Evolutionary conservation across 2,888 invertebrate genomes (phyloP).

Genomic region (Galerucella nymphaeae): DNA sequence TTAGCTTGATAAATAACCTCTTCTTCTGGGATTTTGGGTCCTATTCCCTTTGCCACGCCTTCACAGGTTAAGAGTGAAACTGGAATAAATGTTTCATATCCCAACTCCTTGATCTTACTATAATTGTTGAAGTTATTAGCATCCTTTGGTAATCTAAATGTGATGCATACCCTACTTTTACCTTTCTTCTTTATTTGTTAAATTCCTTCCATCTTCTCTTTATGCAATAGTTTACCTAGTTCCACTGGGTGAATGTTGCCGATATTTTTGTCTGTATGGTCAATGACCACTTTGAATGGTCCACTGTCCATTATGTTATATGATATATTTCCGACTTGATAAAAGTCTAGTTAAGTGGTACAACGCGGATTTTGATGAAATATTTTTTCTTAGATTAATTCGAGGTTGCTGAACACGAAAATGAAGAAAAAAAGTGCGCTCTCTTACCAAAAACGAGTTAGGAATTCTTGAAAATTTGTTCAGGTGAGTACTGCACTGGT

Average conservation of each 20-base stretch:
- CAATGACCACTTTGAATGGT: background rate
- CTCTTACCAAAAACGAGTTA: too few relatives aligned
- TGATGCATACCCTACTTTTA: background rate
- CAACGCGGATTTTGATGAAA: too few relatives aligned
- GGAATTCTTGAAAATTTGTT: too few relatives aligned
- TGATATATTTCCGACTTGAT: too few relatives aligned
- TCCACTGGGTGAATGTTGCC: conserved; percentile 3
- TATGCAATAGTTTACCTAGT: background rate
- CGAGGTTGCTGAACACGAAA: too few relatives aligned
- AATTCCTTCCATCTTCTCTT: background rate
- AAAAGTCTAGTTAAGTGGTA: too few relatives aligned
- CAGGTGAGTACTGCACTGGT: too few relatives aligned
- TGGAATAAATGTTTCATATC: conserved; percentile 4
- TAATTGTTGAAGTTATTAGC: conserved; percentile 4
- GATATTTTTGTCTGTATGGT: background rate
- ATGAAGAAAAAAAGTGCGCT: too few relatives aligned
- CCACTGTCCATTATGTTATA: background rate
- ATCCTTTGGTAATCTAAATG: background rate
- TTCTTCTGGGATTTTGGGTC: background rate
- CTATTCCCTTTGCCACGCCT: background rate
- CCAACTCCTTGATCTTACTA: background rate
- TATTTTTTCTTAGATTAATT: too few relatives aligned
- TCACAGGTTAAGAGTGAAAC: background rate
- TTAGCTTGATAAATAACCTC: background rate
- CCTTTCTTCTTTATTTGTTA: background rate